These are phyloP conservation scores for Agrotis exclamationis DNA, from an alignment of 2,888 invertebrate genomes.

Conservation along the genomic window DNA sequence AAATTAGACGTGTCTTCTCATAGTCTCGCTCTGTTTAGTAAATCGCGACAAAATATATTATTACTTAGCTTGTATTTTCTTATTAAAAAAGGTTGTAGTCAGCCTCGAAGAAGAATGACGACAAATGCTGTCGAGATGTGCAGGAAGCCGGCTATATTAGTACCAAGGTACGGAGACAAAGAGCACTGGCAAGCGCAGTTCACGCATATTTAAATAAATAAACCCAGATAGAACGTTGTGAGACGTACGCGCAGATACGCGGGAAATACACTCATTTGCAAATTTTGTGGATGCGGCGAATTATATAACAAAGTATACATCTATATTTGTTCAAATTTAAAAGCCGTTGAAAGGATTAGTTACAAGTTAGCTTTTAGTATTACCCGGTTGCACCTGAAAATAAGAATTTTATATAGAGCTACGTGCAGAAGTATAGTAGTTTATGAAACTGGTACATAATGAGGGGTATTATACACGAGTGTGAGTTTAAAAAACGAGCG, in stretches of 20 bases:
- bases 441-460: no score
- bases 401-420: neutral
- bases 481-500: no score
- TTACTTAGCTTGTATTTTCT: conserved; percentile 40
- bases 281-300: conserved; percentile 57
- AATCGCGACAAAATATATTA: conserved; percentile 36
- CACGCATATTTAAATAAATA: conserved; percentile 89
- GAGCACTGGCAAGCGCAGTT: conserved; percentile 80
- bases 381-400: neutral
- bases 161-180: conserved; percentile 82
- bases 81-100: conserved; percentile 48
- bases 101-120: conserved; percentile 49
- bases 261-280: conserved; percentile 32
- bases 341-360: no score
- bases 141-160: conserved; percentile 79
- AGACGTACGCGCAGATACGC: conserved; percentile 71
- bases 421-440: no score
- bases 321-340: no score
- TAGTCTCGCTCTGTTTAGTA: conserved; percentile 55
- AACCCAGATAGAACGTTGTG: conserved; percentile 79
- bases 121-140: conserved; percentile 72
- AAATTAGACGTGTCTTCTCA: conserved; percentile 39
- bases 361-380: neutral
- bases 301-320: neutral
- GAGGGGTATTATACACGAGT: no score